A percentile compares a stretch with the other conserved stretches of the same genome.
phyloP scores from a whole-genome alignment of 2,888 invertebrate genomes.

The Pyrochroa serraticornis region DNA sequence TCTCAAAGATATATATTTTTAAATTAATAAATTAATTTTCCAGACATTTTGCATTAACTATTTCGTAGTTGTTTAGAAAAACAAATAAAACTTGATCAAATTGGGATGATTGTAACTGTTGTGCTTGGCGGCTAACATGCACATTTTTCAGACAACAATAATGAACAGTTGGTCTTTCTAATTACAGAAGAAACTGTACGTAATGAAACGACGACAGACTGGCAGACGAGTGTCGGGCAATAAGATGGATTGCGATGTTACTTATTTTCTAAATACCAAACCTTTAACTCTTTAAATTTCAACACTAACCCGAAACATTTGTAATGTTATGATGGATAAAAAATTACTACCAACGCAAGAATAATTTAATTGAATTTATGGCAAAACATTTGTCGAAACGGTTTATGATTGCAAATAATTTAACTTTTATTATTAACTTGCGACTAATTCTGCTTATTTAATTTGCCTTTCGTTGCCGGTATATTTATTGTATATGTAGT shows the following conservation, averaged over 20 bases:
- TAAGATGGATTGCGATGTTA: constrained; percentile 51
- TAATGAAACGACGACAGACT: constrained; percentile 45
- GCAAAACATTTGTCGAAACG: constrained; percentile 29
- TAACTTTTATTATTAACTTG: constrained; percentile 22
- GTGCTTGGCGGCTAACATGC: constrained; percentile 21
- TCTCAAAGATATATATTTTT: too few species aligned
- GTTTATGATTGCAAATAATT: constrained; percentile 28
- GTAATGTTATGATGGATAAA: constrained; percentile 35
- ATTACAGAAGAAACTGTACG: constrained; percentile 48
- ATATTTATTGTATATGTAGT: constrained; percentile 18
- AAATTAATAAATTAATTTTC: too few species aligned
- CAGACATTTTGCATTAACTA: constrained; percentile 10
- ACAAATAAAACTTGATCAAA: constrained; percentile 17
- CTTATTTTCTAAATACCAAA: constrained; percentile 48
- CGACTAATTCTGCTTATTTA: constrained; percentile 14
- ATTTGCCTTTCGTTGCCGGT: constrained; percentile 18
- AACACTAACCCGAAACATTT: constrained; percentile 33
- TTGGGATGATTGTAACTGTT: constrained; percentile 15
- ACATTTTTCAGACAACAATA: constrained; percentile 41
- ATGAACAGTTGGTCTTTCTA: constrained; percentile 51
- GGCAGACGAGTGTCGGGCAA: constrained; percentile 45
- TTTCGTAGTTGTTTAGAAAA: neutral
- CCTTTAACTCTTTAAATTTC: constrained; percentile 30
- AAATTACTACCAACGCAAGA: constrained; percentile 31
- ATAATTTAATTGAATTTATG: constrained; percentile 36